Percentiles rank a stretch among this genome's conserved stretches.
These are phyloP conservation scores for Aurelia aurita DNA, from an alignment of 30 jellyfish, hydroid and myxozoan species.

Conservation along the genomic window DNA sequence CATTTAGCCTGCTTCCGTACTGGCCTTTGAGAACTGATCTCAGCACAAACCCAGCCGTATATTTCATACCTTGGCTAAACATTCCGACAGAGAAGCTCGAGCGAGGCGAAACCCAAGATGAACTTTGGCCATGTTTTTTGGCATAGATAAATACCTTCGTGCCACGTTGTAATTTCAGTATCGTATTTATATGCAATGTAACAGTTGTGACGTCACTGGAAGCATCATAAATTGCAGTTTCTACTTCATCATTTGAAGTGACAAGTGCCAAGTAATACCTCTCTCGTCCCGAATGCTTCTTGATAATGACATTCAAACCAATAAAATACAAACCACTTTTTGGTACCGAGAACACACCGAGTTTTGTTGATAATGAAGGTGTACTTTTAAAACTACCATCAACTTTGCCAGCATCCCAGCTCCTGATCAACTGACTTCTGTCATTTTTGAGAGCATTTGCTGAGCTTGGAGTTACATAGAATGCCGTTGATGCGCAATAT, in stretches of 20 bases:
- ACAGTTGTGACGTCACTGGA: neutral
- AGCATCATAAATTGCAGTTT: neutral
- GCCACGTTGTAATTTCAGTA: constrained; percentile 27
- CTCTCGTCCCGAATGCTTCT: constrained; percentile 27
- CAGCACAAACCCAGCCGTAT: constrained; percentile 11
- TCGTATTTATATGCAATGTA: constrained; percentile 4
- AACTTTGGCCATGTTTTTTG: neutral
- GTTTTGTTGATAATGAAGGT: constrained; percentile 29
- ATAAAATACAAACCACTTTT: constrained; percentile 44
- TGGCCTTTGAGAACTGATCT: neutral
- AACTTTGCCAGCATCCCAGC: constrained; percentile 37
- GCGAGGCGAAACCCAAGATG: neutral
- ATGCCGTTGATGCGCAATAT: constrained; percentile 28
- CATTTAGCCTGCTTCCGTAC: neutral
- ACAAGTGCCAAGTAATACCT: neutral
- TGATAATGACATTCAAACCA: constrained; percentile 31
- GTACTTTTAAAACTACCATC: constrained; percentile 45
- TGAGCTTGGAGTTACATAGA: constrained; percentile 31
- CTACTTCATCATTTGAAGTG: constrained; percentile 14
- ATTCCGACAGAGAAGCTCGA: constrained; percentile 47
- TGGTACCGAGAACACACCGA: constrained; percentile 57
- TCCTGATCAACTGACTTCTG: constrained; percentile 10
- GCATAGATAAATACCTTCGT: neutral
- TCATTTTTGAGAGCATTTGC: neutral
- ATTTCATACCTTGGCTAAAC: neutral